These are phyloP conservation scores for Schizopygopsis malacanthus DNA, from an alignment of 2,797 vertebrate species.

Conservation along the genomic window DNA sequence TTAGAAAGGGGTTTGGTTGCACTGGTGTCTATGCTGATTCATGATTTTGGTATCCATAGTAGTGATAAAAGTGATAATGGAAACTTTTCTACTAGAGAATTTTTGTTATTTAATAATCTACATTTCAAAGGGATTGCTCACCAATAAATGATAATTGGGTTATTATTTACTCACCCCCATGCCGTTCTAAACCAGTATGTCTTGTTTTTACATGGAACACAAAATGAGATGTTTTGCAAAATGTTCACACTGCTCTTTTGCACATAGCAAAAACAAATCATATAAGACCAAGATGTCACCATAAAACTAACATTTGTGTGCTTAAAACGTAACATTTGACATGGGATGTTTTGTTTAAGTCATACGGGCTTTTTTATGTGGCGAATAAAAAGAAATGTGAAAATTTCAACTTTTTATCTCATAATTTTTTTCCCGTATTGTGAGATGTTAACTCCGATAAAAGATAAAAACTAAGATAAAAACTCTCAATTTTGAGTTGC, in stretches of 20 bases:
- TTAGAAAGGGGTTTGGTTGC: slow-evolving; percentile 39
- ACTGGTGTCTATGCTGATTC: slow-evolving; percentile 41
- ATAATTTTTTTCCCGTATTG: background rate
- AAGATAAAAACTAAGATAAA: background rate
- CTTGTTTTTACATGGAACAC: background rate
- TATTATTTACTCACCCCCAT: background rate
- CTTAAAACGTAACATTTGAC: background rate
- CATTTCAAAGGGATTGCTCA: background rate
- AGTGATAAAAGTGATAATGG: background rate
- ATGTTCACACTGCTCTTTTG: background rate
- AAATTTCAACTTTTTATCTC: background rate
- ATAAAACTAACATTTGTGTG: background rate
- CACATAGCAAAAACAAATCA: background rate
- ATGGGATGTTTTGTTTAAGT: background rate
- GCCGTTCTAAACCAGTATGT: background rate
- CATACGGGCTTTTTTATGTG: background rate
- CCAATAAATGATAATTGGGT: background rate
- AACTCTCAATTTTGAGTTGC: background rate
- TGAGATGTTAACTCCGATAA: background rate
- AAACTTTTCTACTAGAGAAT: background rate
- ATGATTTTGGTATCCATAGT: slow-evolving; percentile 38
- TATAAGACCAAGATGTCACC: background rate
- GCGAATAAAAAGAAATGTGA: background rate
- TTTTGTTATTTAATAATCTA: background rate
- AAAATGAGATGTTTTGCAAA: background rate